These are phyloP conservation scores for Manis crassicaudata DNA, from an alignment of 2,797 vertebrate genomes.

Conservation along the genomic window DNA sequence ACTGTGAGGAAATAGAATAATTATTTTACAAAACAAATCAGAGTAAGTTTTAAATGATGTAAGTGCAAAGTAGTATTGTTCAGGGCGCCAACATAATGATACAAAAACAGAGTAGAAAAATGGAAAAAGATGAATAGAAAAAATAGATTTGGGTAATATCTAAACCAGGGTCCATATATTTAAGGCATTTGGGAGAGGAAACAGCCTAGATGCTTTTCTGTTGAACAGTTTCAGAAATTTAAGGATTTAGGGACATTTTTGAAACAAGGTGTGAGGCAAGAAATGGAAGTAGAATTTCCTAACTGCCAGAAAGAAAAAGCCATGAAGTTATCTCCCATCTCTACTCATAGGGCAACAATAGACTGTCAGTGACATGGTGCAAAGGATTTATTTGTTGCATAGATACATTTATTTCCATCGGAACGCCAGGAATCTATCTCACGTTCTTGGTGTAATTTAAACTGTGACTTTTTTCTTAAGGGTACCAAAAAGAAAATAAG, in stretches of 20 bases:
- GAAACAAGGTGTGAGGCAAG: background rate
- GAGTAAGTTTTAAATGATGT: background rate
- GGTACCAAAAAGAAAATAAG: background rate
- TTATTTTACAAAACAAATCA: background rate
- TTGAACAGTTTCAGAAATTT: background rate
- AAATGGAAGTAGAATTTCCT: background rate
- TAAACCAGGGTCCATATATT: background rate
- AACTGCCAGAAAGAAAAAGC: background rate
- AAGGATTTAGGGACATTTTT: background rate
- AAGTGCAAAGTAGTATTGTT: background rate
- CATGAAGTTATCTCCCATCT: background rate
- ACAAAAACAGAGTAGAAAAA: background rate
- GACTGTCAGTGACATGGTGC: background rate
- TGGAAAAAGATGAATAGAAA: background rate
- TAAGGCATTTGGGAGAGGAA: background rate
- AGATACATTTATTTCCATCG: background rate
- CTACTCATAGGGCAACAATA: background rate
- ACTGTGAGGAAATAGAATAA: background rate
- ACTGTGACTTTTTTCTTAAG: background rate
- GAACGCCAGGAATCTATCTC: background rate
- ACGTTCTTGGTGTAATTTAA: slow-evolving; percentile 18
- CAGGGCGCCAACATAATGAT: background rate
- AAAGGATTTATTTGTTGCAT: background rate
- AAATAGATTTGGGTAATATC: background rate
- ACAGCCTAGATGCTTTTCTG: background rate